These are phyloP conservation scores for Echeneis naucrates DNA, from an alignment of 2,797 vertebrate species.

Conservation along the genomic window DNA sequence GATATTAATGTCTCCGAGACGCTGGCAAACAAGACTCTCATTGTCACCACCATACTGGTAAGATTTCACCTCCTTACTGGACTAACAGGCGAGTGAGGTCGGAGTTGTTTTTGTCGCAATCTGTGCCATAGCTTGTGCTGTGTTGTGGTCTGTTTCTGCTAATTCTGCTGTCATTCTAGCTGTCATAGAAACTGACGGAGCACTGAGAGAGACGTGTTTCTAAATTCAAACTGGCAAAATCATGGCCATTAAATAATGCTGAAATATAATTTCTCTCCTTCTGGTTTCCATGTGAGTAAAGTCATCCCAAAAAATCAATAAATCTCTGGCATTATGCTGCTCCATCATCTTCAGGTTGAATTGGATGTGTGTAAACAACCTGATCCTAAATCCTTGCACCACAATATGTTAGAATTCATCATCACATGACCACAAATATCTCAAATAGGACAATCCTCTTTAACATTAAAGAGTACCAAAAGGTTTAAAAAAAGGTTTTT, in stretches of 20 bases:
- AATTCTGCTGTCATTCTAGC: conserved; percentile 64
- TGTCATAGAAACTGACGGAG: conserved; percentile 69
- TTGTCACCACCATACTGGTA: conserved; percentile 95
- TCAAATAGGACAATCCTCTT: not conserved
- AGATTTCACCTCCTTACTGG: conserved; percentile 64
- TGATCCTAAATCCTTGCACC: conserved; percentile 11
- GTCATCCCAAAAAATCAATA: conserved; percentile 40
- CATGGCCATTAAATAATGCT: conserved; percentile 20
- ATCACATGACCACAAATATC: not conserved
- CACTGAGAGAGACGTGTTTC: conserved; percentile 44
- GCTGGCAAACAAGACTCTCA: conserved; percentile 92
- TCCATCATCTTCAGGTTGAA: conserved; percentile 23
- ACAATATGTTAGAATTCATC: not conserved
- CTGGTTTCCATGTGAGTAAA: conserved; percentile 31
- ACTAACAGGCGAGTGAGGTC: conserved; percentile 19
- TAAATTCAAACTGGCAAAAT: conserved; percentile 43
- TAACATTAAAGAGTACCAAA: not conserved
- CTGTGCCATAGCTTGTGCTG: conserved; percentile 45
- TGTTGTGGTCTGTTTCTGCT: conserved; percentile 56
- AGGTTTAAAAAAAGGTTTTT: not conserved
- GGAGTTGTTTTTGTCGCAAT: conserved; percentile 39
- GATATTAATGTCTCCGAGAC: conserved; percentile 93
- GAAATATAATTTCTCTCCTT: conserved; percentile 5
- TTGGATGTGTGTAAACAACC: conserved; percentile 3
- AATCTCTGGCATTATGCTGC: conserved; percentile 2